Evolutionary conservation across 2,113 vertebrate species (phyloP).

Genomic region (Empidonax alnorum): DNA sequence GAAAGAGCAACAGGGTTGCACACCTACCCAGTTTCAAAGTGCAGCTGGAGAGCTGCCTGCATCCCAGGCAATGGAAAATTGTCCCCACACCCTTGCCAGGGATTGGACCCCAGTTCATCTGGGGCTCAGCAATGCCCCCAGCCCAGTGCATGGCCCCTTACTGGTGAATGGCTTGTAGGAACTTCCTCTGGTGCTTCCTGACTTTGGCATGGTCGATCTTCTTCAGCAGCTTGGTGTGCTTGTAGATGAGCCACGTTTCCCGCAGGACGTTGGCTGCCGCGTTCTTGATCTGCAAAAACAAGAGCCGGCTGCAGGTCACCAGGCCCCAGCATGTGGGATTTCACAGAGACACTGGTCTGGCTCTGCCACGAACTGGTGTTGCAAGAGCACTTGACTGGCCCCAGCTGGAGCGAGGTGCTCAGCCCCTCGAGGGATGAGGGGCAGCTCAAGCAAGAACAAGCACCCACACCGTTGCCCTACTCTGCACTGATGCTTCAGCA

Average conservation of each 20-base stretch:
- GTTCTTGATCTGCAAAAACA: conserved; percentile 89
- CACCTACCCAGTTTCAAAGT: not conserved
- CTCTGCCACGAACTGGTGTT: not conserved
- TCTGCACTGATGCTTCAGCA: not conserved
- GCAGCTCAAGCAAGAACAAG: not conserved
- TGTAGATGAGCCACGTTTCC: conserved; percentile 98
- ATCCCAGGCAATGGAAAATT: not conserved
- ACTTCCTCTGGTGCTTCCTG: conserved; percentile 96
- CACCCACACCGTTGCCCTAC: not conserved
- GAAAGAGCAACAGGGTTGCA: not conserved
- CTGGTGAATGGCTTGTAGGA: conserved; percentile 98
- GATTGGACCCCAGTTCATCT: not conserved
- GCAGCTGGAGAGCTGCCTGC: not conserved
- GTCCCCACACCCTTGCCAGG: not conserved
- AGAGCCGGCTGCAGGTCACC: not conserved
- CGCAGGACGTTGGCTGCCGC: conserved; percentile 94
- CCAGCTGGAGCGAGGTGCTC: not conserved
- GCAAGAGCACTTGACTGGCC: not conserved
- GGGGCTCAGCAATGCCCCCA: not conserved
- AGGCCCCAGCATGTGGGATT: not conserved
- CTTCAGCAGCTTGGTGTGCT: conserved; percentile 96
- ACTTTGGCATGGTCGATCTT: conserved; percentile 97
- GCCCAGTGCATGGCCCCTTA: conserved; percentile 68
- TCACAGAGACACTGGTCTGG: not conserved
- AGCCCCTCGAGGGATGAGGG: not conserved